Evolutionary conservation across 2,113 vertebrate genomes (phyloP).

Genomic region (Synchiropus splendidus): DNA sequence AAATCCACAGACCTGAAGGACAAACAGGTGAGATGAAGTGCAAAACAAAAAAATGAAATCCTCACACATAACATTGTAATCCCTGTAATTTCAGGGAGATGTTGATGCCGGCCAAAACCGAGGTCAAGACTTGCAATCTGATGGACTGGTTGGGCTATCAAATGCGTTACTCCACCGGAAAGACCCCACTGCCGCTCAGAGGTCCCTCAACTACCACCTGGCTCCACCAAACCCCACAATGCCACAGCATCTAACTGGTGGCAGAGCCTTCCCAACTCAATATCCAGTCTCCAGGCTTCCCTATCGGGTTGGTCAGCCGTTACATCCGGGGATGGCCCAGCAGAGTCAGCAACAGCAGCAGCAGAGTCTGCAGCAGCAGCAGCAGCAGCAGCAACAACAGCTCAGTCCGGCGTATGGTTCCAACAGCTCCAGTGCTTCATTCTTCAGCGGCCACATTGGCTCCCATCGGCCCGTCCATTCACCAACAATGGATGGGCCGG

Average conservation of each 20-base stretch:
- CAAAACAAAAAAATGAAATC: too few species aligned
- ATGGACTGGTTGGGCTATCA: conserved; percentile 69
- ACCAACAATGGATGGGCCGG: conserved; percentile 73
- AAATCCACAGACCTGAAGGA: conserved; percentile 80
- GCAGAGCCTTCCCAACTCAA: conserved; percentile 74
- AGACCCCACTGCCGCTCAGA: conserved; percentile 77
- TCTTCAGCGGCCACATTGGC: conserved; percentile 74
- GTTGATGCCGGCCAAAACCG: conserved; percentile 78
- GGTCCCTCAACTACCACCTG: conserved; percentile 83
- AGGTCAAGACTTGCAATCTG: conserved; percentile 77
- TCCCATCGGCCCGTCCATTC: conserved; percentile 79
- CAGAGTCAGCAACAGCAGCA: conserved; percentile 69
- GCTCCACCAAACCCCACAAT: conserved; percentile 79
- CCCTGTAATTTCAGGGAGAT: conserved; percentile 73
- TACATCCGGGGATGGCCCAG: conserved; percentile 62
- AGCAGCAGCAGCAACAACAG: conserved; percentile 67
- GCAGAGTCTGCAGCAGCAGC: too few species aligned
- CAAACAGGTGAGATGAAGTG: conserved; percentile 57
- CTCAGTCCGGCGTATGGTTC: conserved; percentile 74
- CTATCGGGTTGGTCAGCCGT: conserved; percentile 71
- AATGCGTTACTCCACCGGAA: conserved; percentile 83
- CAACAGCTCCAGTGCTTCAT: conserved; percentile 71
- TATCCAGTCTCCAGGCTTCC: conserved; percentile 79
- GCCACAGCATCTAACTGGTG: conserved; percentile 62
- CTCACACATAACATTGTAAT: too few species aligned